Base-by-base conservation (phyloP, 2,888 invertebrate genomes). In the Drosophila antonietae region DNA sequence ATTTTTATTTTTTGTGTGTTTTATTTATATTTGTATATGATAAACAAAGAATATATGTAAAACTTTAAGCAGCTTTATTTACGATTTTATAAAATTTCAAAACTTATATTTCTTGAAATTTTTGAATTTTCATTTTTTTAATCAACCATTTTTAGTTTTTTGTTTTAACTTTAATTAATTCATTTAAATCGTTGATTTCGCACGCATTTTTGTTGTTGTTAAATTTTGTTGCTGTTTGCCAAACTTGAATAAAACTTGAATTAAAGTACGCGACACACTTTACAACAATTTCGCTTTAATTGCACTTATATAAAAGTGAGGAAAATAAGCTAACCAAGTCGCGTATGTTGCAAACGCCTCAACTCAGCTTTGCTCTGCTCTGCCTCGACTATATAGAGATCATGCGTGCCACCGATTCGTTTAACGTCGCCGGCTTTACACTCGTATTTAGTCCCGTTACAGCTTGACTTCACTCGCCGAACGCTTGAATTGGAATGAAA, bases 121-220 rank as follows among this genome's bases (percentile, higher is more conserved):
- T 14, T 46, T 23, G 0, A 46, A 2, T 46, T 46, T 46, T 23
- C 3, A 15, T 23, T 23, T 23, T n/a, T n/a, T n/a, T 10, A n/a
- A 10, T n/a, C 1, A 4, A 47, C 23, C 8, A 15, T 23, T 14
- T 28, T 28, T 28, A 4, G 1, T 15, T 31, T 15, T n/a, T n/a
- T 18, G n/a, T 10, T 49, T 58, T 43, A 69, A 64, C 63, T 70
- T 63, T 61, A 57, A 66, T 68, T 73, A 60, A 80, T 73, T 83
- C 67, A 74, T 74, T 73, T 71, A 74, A 88, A 88, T 82, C 83
- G 68, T 49, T 39, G 59, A 62, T 68, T 73, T 79, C 63, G 57
- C 66, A 66, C 67, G 44, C 61, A 60, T 60, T 28, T 35, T 62
- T 49, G n/a, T n/a, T 49, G n/a, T n/a, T 12, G 23, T 15, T 20